These are phyloP conservation scores for Apocheima hispidaria DNA, from an alignment of 2,888 invertebrate species.

Conservation along the genomic window DNA sequence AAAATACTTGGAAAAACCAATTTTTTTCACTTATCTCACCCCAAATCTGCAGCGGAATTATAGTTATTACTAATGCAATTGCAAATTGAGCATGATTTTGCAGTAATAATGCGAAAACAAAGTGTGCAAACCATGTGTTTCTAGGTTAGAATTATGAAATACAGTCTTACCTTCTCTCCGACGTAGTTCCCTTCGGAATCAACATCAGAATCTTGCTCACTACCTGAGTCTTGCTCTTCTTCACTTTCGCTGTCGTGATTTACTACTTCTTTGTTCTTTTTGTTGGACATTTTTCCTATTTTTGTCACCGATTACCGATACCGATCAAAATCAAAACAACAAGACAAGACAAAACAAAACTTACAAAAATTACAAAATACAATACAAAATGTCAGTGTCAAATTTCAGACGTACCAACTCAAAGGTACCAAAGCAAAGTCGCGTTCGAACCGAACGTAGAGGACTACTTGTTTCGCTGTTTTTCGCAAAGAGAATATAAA, in stretches of 20 bases:
- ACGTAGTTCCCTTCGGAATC: constrained; percentile 83
- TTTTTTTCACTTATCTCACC: background rate
- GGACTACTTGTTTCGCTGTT: no score
- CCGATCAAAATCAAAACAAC: constrained; percentile 32
- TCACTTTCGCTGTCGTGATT: constrained; percentile 78
- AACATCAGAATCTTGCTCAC: constrained; percentile 75
- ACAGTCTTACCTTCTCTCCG: constrained; percentile 81
- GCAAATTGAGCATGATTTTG: background rate
- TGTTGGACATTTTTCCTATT: constrained; percentile 72
- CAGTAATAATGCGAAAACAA: constrained; percentile 4
- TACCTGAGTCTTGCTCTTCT: constrained; percentile 74
- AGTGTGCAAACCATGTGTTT: constrained; percentile 65
- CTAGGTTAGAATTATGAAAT: constrained; percentile 65
- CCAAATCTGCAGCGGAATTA: background rate
- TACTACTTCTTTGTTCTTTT: constrained; percentile 74
- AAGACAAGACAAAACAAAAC: background rate
- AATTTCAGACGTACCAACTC: constrained; percentile 5
- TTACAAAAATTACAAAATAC: no score
- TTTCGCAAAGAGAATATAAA: no score
- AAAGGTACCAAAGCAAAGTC: no score
- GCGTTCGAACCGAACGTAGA: no score
- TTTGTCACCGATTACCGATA: constrained; percentile 14
- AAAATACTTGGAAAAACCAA: background rate
- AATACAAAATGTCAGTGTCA: constrained; percentile 17
- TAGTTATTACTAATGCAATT: background rate